A percentile compares a stretch with the other conserved stretches of the same genome.
Conservation (phyloP, 2,797 vertebrate species). For the Apogon hyalosoma region DNA sequence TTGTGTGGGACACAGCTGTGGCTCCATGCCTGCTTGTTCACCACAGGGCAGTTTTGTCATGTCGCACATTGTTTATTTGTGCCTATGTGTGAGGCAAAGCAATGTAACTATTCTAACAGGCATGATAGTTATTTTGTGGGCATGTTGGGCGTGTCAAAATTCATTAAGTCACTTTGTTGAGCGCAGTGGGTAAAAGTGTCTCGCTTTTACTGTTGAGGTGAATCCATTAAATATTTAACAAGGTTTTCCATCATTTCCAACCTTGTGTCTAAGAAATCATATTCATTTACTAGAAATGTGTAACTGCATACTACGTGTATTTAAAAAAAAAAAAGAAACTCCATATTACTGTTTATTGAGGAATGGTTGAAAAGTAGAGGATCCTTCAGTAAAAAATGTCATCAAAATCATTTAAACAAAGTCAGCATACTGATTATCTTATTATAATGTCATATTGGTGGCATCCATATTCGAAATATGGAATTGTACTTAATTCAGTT, state of each 20-base stretch:
- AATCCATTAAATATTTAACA: slow-evolving; percentile 15
- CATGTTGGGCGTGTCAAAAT: slow-evolving; percentile 76
- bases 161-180: slow-evolving; percentile 53
- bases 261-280: background rate
- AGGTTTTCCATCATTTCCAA: slow-evolving; percentile 2
- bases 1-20: slow-evolving; percentile 72
- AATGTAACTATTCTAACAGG: slow-evolving; percentile 38
- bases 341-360: too few relatives aligned
- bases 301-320: too few relatives aligned
- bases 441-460: too few relatives aligned
- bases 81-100: slow-evolving; percentile 45
- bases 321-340: too few relatives aligned
- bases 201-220: slow-evolving; percentile 32
- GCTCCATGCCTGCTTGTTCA: slow-evolving; percentile 45
- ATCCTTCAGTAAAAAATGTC: too few relatives aligned
- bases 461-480: too few relatives aligned
- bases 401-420: too few relatives aligned
- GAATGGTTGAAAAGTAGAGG: too few relatives aligned
- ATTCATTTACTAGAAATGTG: too few relatives aligned
- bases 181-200: slow-evolving; percentile 33
- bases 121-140: slow-evolving; percentile 67
- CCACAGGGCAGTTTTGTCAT: slow-evolving; percentile 62
- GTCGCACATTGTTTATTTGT: slow-evolving; percentile 58
- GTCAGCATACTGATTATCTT: too few relatives aligned
- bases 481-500: too few relatives aligned